Percentiles rank a stretch among this genome's conserved stretches.
Evolutionary conservation across 2,797 vertebrate species (phyloP).

Genomic region (Sphenopsis melanotis): DNA sequence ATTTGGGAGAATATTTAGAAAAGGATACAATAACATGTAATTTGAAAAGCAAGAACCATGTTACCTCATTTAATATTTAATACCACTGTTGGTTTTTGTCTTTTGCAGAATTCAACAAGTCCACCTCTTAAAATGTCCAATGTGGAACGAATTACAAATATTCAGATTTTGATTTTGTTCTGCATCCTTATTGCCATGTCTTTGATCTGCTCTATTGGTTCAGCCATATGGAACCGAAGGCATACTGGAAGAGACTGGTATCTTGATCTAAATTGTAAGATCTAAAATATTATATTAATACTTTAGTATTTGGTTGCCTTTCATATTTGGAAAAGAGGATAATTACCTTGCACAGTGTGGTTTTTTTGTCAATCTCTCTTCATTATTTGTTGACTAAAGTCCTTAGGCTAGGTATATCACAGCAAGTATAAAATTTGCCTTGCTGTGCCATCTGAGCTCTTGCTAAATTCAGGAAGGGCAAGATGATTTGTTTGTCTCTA

Average conservation of each 20-base stretch:
- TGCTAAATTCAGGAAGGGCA: neutral
- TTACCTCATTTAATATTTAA: neutral
- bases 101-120: slow-evolving; percentile 91
- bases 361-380: neutral
- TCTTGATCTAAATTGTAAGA: slow-evolving; percentile 97
- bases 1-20: neutral
- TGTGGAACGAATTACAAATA: slow-evolving; percentile 97
- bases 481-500: neutral
- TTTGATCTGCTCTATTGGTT: slow-evolving; percentile 93
- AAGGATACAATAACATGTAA: neutral
- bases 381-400: neutral
- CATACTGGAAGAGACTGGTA: slow-evolving; percentile 94
- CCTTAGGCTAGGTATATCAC: neutral
- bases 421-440: neutral
- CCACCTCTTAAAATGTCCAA: slow-evolving; percentile 98
- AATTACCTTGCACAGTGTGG: neutral
- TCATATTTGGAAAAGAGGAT: neutral
- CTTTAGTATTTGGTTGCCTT: neutral
- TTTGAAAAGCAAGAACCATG: neutral
- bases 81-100: neutral
- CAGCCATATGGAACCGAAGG: slow-evolving; percentile 94
- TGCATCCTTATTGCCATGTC: slow-evolving; percentile 97
- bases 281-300: neutral
- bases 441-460: neutral
- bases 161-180: slow-evolving; percentile 97